Base-by-base conservation (phyloP, 2,113 vertebrate species). In the Syngnathus typhle region DNA sequence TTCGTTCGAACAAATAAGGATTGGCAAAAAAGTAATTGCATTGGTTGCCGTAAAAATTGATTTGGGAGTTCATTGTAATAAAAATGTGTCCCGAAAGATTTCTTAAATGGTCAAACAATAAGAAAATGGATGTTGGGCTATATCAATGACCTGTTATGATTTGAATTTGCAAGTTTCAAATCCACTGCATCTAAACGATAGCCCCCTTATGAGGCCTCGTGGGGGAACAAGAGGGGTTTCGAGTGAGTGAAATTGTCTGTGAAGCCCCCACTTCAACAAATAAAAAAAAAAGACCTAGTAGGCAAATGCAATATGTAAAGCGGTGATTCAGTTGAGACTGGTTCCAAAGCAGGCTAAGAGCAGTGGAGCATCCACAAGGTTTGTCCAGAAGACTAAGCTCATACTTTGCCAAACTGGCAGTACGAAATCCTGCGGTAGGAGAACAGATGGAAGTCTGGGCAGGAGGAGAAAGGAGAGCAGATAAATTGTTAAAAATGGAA, bases 401-500 rank as follows among this genome's bases (percentile, higher is more conserved):
- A 36, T 58, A 32, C 27, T 36, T 13, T 62, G 60, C 41, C 60
- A 44, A 62, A 62, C 60, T 44, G n/a, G 60, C 60, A 62, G 39
- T 16, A 16, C 27, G 60, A 23, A 62, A 62, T 62, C 41, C 60
- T 27, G 60, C 41, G 44, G n/a, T 21, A 44, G 41, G 21, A 44
- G 41, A 44, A 62, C 60, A 46, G 39, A 62, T 43, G 60, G n/a
- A 44, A 23, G 39, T 62, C 13, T 44, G 21, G 60, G 60, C 60
- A 44, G 60, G 21, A 62, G 41, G 21, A 62, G 9, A 58, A 62
- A 62, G 60, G 38, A 23, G 1, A 62, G 41, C 39, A 39, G 32
- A 59, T 58, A 60, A 37, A 39, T 36, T n/a, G 19, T 61, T 41
- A 41, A 62, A 62, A 15, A n/a, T 13, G 60, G 60, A 43, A 23